Percentiles rank a stretch among this genome's conserved stretches.
Conservation (phyloP, 2,113 vertebrate species). For the Lanius ludovicianus region DNA sequence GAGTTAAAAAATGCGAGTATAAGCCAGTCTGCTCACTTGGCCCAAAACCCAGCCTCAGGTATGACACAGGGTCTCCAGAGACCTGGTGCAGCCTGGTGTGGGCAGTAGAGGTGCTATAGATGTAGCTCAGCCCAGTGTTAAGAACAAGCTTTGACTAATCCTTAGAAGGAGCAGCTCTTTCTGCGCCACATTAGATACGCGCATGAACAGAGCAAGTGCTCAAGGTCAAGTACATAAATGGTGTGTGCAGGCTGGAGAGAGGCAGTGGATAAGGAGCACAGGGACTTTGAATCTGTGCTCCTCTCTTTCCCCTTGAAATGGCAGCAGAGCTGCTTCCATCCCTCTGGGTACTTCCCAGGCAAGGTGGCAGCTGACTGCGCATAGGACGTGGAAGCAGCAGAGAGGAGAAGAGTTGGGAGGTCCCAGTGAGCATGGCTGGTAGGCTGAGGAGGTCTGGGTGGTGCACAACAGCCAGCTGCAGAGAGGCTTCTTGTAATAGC, state of each 20-base stretch:
- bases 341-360: not conserved
- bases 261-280: not conserved
- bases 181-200: not conserved
- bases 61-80: not conserved
- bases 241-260: not conserved
- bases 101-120: not conserved
- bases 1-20: accelerated
- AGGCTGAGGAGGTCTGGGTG: not conserved
- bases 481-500: not conserved
- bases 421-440: not conserved
- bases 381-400: accelerated
- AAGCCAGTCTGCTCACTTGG: not conserved
- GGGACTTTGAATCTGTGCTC: not conserved
- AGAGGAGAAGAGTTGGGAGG: not conserved
- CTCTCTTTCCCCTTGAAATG: not conserved
- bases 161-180: not conserved
- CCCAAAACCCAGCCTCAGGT: not conserved
- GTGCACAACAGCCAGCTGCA: not conserved
- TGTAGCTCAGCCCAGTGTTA: not conserved
- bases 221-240: not conserved
- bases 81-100: not conserved
- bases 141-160: not conserved
- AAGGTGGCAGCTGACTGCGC: not conserved
- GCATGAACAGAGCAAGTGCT: not conserved
- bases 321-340: not conserved